Percentiles rank a stretch among this genome's conserved stretches.
These are phyloP conservation scores for Drosophila malerkotliana DNA, from an alignment of 1,140 invertebrate species.

Conservation along the genomic window DNA sequence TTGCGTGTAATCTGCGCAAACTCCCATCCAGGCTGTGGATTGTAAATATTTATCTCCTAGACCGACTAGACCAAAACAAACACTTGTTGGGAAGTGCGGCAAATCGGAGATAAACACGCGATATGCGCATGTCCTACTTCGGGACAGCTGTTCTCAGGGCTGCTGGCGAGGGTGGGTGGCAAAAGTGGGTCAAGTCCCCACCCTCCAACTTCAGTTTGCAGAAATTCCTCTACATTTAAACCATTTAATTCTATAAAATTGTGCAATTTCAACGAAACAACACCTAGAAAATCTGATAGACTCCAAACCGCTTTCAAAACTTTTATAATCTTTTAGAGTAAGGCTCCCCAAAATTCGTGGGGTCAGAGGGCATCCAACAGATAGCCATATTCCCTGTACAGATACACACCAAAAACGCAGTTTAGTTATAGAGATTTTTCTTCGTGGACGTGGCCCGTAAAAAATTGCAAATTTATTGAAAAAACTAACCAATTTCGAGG, in stretches of 20 bases:
- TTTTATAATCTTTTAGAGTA: neutral
- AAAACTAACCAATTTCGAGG: conserved; percentile 83
- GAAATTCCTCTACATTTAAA: conserved; percentile 30
- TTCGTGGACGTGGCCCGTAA: conserved; percentile 75
- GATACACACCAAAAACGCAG: conserved; percentile 68
- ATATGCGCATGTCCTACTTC: conserved; percentile 70
- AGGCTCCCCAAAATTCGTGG: neutral
- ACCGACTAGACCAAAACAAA: conserved; percentile 63
- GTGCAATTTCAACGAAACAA: neutral
- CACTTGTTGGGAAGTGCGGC: conserved; percentile 63
- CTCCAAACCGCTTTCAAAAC: neutral
- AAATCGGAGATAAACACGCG: conserved; percentile 59
- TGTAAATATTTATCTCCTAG: conserved; percentile 68
- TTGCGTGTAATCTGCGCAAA: conserved; percentile 60
- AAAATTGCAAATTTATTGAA: conserved; percentile 84
- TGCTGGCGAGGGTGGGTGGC: conserved; percentile 45
- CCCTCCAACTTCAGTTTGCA: conserved; percentile 9
- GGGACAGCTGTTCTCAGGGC: conserved; percentile 56
- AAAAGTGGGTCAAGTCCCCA: conserved; percentile 68
- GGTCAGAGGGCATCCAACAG: conserved; percentile 17
- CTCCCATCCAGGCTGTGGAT: conserved; percentile 30
- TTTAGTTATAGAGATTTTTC: conserved; percentile 82
- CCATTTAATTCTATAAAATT: neutral
- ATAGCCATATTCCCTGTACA: conserved; percentile 45
- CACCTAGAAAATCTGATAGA: too few relatives aligned